Percentiles rank a stretch among this genome's conserved stretches.
Conservation (phyloP, 1,140 invertebrate species). For the Camponotus pennsylvanicus region DNA sequence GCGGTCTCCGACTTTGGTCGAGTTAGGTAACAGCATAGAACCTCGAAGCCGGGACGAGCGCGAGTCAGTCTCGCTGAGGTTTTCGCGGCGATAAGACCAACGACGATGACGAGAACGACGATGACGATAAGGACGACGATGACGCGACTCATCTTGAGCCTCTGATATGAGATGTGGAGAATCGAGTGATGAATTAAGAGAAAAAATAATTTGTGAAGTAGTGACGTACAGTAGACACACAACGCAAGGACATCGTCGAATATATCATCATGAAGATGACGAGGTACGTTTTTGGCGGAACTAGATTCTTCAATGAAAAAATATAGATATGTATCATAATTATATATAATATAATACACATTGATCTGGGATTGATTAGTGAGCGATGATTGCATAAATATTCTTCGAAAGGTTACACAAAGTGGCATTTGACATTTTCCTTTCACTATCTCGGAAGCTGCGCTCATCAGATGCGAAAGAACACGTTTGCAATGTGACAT, state of each 20-base stretch:
- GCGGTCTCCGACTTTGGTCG: slow-evolving; percentile 33
- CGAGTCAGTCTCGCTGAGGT: slow-evolving; percentile 59
- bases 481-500: neutral
- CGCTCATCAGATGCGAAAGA: neutral
- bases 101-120: too few relatives aligned
- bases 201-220: slow-evolving; percentile 11
- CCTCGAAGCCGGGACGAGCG: slow-evolving; percentile 30
- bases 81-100: slow-evolving; percentile 54
- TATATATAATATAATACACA: neutral
- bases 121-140: neutral
- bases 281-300: slow-evolving; percentile 15
- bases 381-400: neutral
- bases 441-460: slow-evolving; percentile 15
- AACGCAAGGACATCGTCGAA: neutral
- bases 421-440: slow-evolving; percentile 18
- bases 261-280: neutral
- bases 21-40: slow-evolving; percentile 68
- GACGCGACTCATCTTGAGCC: neutral
- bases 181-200: neutral
- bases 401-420: slow-evolving; percentile 22
- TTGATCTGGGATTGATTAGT: neutral
- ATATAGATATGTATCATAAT: neutral
- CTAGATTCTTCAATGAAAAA: neutral
- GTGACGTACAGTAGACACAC: slow-evolving; percentile 57
- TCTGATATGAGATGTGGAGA: slow-evolving; percentile 29